phyloP scores from a whole-genome alignment of 2,113 vertebrate genomes.

The Nothoprocta perdicaria region DNA sequence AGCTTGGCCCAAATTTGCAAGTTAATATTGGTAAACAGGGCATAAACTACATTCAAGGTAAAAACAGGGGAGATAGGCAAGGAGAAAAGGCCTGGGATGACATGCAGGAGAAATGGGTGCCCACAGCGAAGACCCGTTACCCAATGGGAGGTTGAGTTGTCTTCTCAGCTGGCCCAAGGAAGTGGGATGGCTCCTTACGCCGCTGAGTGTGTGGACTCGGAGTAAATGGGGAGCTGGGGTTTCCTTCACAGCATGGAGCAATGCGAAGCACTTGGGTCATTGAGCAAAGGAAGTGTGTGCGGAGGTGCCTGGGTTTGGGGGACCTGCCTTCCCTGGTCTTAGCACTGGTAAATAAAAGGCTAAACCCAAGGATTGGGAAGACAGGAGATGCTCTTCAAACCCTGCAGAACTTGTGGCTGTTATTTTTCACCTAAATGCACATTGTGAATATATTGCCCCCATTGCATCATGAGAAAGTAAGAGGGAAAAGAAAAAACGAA shows the following conservation, averaged over 20 bases:
- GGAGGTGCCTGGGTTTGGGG: background rate
- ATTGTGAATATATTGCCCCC: background rate
- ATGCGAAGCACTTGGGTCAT: background rate
- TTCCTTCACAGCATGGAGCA: no score
- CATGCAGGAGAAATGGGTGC: no score
- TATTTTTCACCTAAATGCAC: background rate
- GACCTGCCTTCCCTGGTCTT: background rate
- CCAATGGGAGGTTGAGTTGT: no score
- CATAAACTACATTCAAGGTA: background rate
- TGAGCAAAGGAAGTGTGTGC: background rate
- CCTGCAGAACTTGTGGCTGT: accelerated
- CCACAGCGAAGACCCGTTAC: background rate
- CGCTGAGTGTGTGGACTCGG: background rate
- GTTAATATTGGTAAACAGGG: background rate
- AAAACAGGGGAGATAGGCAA: background rate
- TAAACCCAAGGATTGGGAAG: background rate
- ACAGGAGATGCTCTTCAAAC: background rate
- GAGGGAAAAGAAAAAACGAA: background rate
- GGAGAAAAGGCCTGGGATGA: background rate
- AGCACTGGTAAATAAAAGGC: background rate
- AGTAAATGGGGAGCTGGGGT: background rate
- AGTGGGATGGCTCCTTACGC: background rate
- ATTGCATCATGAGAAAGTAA: background rate
- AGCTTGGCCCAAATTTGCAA: background rate
- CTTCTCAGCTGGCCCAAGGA: background rate